Evolutionary conservation across 2,113 vertebrate genomes (phyloP), one percentile per base, ranked within the genome.

Genomic region (Anhinga anhinga): DNA sequence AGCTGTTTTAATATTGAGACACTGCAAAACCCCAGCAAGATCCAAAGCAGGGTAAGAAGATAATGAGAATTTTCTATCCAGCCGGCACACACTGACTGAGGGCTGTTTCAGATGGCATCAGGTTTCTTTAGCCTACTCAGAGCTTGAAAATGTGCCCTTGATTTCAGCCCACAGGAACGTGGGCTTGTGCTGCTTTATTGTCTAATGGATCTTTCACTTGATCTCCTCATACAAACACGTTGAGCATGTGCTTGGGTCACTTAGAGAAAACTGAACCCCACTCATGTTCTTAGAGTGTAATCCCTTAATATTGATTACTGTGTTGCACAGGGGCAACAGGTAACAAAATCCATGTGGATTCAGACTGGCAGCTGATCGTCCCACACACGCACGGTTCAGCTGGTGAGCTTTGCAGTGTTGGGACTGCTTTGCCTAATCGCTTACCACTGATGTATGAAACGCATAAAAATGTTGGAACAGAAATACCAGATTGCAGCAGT

Each of bases 281-380:
- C 97, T 98, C 97, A 97, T 95, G 92, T 87, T 95, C 96, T 97
- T 93, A 93, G 85, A 94, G 83, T 78, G 91, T 97, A 97, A 98
- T 97, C 97, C 97, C 95, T 95, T 97, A 93, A 97, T 97, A 96
- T 95, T 97, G 97, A 97, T 97, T 94, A 95, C 97, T 97, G 88
- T 94, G 95, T 88, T 95, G 93, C 92, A 91, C 86, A 96, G 95
- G 81, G 95, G 93, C 94, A 98, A 77, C 97, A 97, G 96, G 95
- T 97, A 97, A 97, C 97, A 80, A 66, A 96, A 97, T 97, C 97
- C 95, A 66, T 90, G 93, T 1, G 84, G 93, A n/a, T 90, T 95
- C 91, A 82, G 87, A 5, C 93, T 59, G 95, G 92, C 97, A 97
- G 95, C 97, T 97, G 94, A 97, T 95, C 94, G 32, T 96, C 97